A percentile compares a stretch with the other conserved stretches of the same genome.
Evolutionary conservation across 2,113 vertebrate species (phyloP).

Genomic region (Seriola rivoliana): DNA sequence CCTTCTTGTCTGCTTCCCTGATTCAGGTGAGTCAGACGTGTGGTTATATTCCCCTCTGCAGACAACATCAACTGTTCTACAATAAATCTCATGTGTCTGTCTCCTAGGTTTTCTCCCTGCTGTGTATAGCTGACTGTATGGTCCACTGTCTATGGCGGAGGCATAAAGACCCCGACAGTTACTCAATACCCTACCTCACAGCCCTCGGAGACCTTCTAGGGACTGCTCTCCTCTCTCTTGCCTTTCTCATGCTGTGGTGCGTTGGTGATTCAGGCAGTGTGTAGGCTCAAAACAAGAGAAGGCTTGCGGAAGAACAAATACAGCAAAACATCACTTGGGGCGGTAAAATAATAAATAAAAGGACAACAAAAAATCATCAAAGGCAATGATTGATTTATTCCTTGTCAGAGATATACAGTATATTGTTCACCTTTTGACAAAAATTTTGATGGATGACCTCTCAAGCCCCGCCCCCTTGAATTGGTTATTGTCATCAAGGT

Average conservation of each 20-base stretch:
- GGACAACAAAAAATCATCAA: neutral
- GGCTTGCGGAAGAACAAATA: neutral
- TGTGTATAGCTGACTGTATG: constrained; percentile 89
- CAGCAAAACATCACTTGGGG: neutral
- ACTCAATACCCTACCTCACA: constrained; percentile 97
- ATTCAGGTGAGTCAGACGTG: constrained; percentile 86
- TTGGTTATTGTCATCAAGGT: too few species aligned
- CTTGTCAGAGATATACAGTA: too few species aligned
- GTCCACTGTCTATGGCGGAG: constrained; percentile 90
- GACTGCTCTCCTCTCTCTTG: constrained; percentile 89
- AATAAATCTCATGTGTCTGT: constrained; percentile 9
- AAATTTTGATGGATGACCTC: too few species aligned
- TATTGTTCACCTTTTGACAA: too few species aligned
- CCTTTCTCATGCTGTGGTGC: constrained; percentile 83
- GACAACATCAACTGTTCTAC: neutral
- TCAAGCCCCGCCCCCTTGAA: too few species aligned
- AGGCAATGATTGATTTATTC: neutral
- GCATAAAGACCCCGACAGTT: constrained; percentile 92
- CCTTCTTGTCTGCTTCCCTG: constrained; percentile 90
- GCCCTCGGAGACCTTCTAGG: constrained; percentile 93
- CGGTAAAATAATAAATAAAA: neutral
- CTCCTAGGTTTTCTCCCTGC: constrained; percentile 87
- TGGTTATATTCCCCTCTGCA: neutral
- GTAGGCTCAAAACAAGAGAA: constrained; percentile 18
- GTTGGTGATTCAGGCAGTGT: constrained; percentile 51